These are phyloP conservation scores for Theonella swinhoei DNA, from an alignment of 37 sponge, comb jelly and placozoan genomes.

Conservation along the genomic window DNA sequence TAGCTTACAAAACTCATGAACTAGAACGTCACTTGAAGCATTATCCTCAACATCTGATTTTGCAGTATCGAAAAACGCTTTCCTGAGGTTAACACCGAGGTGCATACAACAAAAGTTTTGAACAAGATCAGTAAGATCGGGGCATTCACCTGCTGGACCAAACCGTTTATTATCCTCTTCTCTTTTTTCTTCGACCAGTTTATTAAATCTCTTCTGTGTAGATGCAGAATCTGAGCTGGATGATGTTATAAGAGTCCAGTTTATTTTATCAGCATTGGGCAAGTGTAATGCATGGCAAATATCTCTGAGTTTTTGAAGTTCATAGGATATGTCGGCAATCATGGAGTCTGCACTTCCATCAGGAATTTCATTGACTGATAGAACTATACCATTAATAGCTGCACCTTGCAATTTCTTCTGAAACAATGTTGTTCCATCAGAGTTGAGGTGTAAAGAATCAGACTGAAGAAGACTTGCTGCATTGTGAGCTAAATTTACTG, in stretches of 20 bases:
- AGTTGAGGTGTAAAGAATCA: conserved; percentile 7
- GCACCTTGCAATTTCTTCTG: conserved; percentile 37
- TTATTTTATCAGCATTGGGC: conserved; percentile 45
- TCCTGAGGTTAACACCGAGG: conserved; percentile 59
- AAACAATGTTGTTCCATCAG: conserved; percentile 37
- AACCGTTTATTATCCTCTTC: conserved; percentile 12
- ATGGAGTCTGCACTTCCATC: conserved; percentile 47
- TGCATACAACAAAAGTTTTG: conserved; percentile 71
- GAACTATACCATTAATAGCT: conserved; percentile 21
- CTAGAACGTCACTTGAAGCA: conserved; percentile 18
- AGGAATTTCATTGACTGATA: conserved; percentile 47
- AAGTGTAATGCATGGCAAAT: conserved; percentile 18
- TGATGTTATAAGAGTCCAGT: conserved; percentile 37
- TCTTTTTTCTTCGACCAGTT: conserved; percentile 23
- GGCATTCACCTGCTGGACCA: conserved; percentile 22
- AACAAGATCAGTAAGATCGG: conserved; percentile 35
- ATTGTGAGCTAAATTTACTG: conserved; percentile 28
- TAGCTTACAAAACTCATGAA: conserved; percentile 44
- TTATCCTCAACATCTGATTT: conserved; percentile 2
- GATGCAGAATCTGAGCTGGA: conserved; percentile 33
- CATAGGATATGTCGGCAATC: conserved; percentile 26
- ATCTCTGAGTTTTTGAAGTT: conserved; percentile 34
- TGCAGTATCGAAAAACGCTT: conserved; percentile 41
- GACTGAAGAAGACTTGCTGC: conserved; percentile 17
- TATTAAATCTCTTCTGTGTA: conserved; percentile 48